Evolutionary conservation across 2,888 invertebrate species (phyloP), one percentile per base, ranked within the genome.

Genomic region (Polydrusus cervinus): DNA sequence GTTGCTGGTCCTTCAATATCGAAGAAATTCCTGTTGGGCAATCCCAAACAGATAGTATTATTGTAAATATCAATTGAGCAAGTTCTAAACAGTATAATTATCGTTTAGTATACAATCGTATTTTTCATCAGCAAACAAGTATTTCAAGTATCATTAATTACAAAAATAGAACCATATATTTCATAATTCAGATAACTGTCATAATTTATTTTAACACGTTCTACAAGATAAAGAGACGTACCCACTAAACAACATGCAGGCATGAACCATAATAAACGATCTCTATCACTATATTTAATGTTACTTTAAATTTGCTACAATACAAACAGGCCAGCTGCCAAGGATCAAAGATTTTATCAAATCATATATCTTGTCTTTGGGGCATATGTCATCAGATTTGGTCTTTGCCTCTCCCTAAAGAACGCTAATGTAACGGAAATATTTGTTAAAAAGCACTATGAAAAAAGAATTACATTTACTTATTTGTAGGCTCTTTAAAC

Each of bases 291-390:
- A 57, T 65, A 84, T 83, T 84, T 85, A 84, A 84, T 84, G 85
- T 85, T 84, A 84, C 82, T 85, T 85, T 83, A 84, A 84, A 84
- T 83, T 85, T 83, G 83, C 81, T 82, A 83, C 80, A 83, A 81
- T 80, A 83, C 83, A 83, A 83, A 81, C 65, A 80, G 80, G 80
- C 83, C 85, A 86, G 85, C 85, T 86, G 85, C 84, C 82, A 80
- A 78, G 84, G 82, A 82, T 77, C 77, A 62, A 82, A 83, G 84
- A 85, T 85, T 81, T 83, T 84, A 85, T 85, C 85, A 81, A 81
- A 77, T 80, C 73, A 73, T 80, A 80, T 85, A 84, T 85, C 84
- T 85, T 83, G 84, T 84, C 85, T 80, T 81, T 75, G 68, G 81
- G 68, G 83, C 84, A 85, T 84, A 84, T 85, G 85, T 84, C 84